Percentiles rank a stretch among this genome's conserved stretches.
These are phyloP conservation scores for Synanthedon andrenaeformis DNA, from an alignment of 2,888 invertebrate genomes.

Conservation along the genomic window DNA sequence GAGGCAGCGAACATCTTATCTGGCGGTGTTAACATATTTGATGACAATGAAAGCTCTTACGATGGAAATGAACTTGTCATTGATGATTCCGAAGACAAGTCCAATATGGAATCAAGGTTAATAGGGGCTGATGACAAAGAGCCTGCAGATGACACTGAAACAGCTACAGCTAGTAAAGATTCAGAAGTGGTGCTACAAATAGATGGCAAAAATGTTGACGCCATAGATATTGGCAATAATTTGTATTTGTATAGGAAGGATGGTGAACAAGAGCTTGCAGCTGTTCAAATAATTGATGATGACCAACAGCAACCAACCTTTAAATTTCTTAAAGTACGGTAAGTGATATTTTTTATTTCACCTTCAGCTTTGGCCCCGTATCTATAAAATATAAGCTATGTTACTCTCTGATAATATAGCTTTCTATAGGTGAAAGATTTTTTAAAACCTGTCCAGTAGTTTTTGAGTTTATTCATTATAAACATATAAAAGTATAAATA, in stretches of 20 bases:
- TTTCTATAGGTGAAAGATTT: too few relatives aligned
- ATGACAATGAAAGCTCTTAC: slow-evolving; percentile 64
- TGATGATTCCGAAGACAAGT: slow-evolving; percentile 48
- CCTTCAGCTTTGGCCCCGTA: too few relatives aligned
- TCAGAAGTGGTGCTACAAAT: slow-evolving; percentile 59
- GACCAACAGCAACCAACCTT: slow-evolving; percentile 47
- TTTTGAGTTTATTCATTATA: too few relatives aligned
- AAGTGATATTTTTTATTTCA: slow-evolving; percentile 15
- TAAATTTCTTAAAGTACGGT: slow-evolving; percentile 66
- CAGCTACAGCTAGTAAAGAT: slow-evolving; percentile 39
- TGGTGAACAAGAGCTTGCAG: slow-evolving; percentile 54
- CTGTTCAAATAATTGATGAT: slow-evolving; percentile 54
- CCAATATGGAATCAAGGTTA: slow-evolving; percentile 23
- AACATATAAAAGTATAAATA: too few relatives aligned
- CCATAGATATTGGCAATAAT: slow-evolving; percentile 62
- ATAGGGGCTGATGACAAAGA: slow-evolving; percentile 19
- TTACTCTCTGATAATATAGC: too few relatives aligned
- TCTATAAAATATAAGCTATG: too few relatives aligned
- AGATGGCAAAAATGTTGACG: slow-evolving; percentile 61
- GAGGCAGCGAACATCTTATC: slow-evolving; percentile 62
- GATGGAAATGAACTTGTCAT: slow-evolving; percentile 63
- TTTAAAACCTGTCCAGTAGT: too few relatives aligned
- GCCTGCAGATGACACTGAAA: slow-evolving; percentile 23
- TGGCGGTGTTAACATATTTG: slow-evolving; percentile 62
- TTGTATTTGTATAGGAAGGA: slow-evolving; percentile 57